A percentile compares a stretch with the other conserved stretches of the same genome.
Conservation (phyloP, 35 echinoderm and acorn worm species). For the Nesometra sesokonis region DNA sequence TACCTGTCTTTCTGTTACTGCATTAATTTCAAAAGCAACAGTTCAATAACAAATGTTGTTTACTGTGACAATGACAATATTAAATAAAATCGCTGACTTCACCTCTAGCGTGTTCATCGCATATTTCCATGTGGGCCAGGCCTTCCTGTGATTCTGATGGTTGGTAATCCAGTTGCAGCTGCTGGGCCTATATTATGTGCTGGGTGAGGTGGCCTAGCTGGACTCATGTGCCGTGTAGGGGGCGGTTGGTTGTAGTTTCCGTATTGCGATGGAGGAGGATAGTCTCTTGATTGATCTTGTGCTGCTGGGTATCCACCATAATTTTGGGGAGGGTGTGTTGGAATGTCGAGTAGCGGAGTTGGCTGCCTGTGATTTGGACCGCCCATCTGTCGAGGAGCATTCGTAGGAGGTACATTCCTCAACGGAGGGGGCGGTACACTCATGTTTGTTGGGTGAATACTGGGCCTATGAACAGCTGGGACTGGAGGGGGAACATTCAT, state of each 20-base stretch:
- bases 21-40: too few species aligned
- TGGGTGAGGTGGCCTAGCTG: background rate
- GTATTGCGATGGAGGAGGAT: conserved; percentile 32
- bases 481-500: conserved; percentile 21
- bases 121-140: conserved; percentile 5
- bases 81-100: too few species aligned
- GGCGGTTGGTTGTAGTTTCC: conserved; percentile 33
- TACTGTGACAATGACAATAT: too few species aligned
- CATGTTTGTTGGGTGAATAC: background rate
- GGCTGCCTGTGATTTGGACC: background rate
- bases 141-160: background rate
- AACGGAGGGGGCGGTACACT: background rate
- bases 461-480: background rate
- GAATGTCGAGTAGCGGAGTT: too few species aligned
- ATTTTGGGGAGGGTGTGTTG: conserved; percentile 11
- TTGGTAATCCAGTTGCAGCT: background rate
- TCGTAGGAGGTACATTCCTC: background rate
- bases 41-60: too few species aligned
- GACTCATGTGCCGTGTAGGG: background rate
- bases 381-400: background rate
- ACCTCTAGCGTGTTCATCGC: background rate
- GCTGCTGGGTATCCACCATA: conserved; percentile 6
- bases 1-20: too few species aligned
- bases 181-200: background rate
- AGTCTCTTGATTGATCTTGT: background rate